Conservation (phyloP, 2,888 invertebrate genomes). For the Lycaena phlaeas region DNA sequence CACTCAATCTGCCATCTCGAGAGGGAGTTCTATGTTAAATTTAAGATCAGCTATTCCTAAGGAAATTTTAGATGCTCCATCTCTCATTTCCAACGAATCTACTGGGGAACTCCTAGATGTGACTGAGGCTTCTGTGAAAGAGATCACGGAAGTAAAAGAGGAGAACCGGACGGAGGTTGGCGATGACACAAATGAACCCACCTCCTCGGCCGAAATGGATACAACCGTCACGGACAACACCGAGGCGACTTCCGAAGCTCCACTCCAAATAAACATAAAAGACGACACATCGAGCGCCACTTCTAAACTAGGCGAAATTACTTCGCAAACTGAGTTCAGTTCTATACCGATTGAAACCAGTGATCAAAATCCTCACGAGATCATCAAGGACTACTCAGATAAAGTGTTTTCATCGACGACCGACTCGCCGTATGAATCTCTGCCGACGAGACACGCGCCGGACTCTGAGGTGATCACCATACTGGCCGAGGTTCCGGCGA, state of each 20-base stretch:
- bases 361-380: constrained; percentile 55
- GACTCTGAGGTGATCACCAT: constrained; percentile 38
- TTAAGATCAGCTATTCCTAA: constrained; percentile 54
- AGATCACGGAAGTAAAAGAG: constrained; percentile 16
- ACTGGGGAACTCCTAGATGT: constrained; percentile 34
- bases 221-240: neutral
- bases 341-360: constrained; percentile 60
- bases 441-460: constrained; percentile 29
- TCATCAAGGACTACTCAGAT: constrained; percentile 34
- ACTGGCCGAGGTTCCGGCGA: constrained; percentile 26
- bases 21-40: constrained; percentile 46
- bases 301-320: constrained; percentile 50
- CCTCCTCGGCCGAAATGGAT: neutral
- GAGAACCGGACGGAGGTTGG: neutral
- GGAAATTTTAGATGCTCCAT: constrained; percentile 41
- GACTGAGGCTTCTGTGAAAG: constrained; percentile 24
- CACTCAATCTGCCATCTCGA: constrained; percentile 27
- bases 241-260: constrained; percentile 5
- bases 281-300: constrained; percentile 36
- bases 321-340: constrained; percentile 53
- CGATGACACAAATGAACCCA: neutral
- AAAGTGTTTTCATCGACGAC: constrained; percentile 32
- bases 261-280: constrained; percentile 8
- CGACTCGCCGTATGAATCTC: constrained; percentile 25
- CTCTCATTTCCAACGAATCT: constrained; percentile 36